phyloP scores from a whole-genome alignment of 2,113 vertebrate species.

The Etia nguti region DNA sequence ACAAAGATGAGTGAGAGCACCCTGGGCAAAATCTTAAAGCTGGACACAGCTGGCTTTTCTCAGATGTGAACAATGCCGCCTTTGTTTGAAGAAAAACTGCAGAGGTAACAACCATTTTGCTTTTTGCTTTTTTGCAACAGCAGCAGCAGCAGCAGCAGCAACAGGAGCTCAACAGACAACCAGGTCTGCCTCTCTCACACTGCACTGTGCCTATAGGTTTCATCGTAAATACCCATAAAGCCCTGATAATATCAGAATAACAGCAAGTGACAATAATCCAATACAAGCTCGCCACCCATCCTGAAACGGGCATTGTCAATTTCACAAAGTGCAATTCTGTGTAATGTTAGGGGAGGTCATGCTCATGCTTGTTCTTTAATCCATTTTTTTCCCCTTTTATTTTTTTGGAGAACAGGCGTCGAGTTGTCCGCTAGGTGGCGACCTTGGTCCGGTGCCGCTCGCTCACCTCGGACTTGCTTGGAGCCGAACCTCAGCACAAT shows the following conservation, averaged over 20 bases:
- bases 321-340: conserved; percentile 49
- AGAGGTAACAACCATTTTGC: not conserved
- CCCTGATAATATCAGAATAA: conserved; percentile 29
- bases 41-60: conserved; percentile 50
- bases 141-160: not conserved
- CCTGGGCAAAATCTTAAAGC: conserved; percentile 11
- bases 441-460: conserved; percentile 35
- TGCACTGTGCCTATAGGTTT: not conserved
- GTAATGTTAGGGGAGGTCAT: conserved; percentile 36
- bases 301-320: conserved; percentile 29
- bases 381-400: conserved; percentile 9
- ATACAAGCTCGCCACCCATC: not conserved
- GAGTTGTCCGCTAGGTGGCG: conserved; percentile 63
- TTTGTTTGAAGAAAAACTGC: conserved; percentile 30
- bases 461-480: conserved; percentile 26
- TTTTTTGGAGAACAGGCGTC: not conserved
- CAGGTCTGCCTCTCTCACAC: not conserved
- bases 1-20: conserved; percentile 27
- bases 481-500: conserved; percentile 14
- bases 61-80: conserved; percentile 21
- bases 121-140: not conserved
- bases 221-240: conserved; percentile 27
- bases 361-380: conserved; percentile 56
- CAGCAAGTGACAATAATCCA: conserved; percentile 38
- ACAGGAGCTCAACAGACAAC: not conserved